phyloP scores from a whole-genome alignment of 2,113 vertebrate species.

The Phaethornis superciliosus region DNA sequence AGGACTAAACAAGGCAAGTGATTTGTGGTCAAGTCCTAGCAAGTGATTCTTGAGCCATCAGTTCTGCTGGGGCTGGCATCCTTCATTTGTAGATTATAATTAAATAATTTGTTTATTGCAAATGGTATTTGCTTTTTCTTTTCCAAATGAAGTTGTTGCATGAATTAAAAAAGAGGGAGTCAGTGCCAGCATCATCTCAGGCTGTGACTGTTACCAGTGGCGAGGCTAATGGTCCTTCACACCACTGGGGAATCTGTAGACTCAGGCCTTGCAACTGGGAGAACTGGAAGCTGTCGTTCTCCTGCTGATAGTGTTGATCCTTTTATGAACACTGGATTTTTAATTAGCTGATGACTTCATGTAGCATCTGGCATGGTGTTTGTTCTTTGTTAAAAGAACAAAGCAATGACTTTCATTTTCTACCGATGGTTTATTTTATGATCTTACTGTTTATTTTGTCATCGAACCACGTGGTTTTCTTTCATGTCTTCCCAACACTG shows the following conservation, averaged over 20 bases:
- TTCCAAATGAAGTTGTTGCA: neutral
- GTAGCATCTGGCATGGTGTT: neutral
- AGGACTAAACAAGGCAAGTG: neutral
- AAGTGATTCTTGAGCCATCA: neutral
- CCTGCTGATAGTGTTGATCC: neutral
- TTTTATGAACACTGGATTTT: neutral
- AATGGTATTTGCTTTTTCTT: neutral
- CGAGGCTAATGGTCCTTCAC: neutral
- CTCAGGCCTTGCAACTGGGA: neutral
- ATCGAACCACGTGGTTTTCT: accelerated
- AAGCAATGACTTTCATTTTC: neutral
- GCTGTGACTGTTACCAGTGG: neutral
- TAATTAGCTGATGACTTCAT: accelerated
- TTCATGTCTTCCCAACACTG: neutral
- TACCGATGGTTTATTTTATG: accelerated
- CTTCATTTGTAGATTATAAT: neutral
- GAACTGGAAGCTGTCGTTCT: neutral
- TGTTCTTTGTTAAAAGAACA: neutral
- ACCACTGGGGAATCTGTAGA: neutral
- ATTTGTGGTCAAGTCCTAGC: neutral
- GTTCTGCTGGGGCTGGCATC: neutral
- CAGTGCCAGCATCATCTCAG: neutral
- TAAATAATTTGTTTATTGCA: neutral
- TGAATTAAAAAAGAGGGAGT: neutral
- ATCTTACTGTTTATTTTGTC: neutral